These are phyloP conservation scores for Euplexia lucipara DNA, from an alignment of 2,888 invertebrate species.

Conservation along the genomic window DNA sequence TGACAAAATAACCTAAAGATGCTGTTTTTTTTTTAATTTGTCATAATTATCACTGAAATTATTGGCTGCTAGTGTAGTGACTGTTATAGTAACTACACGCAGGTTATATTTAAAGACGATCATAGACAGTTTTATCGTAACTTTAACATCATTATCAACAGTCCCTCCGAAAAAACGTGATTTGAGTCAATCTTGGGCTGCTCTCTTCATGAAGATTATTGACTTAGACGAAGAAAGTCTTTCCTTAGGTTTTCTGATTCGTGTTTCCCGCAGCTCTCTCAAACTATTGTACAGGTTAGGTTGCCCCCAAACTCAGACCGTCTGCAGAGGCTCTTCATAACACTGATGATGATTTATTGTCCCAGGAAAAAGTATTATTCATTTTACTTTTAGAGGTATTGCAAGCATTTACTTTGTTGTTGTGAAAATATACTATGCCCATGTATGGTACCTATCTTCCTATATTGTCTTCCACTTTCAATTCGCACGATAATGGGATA, in stretches of 20 bases:
- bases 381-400: background rate
- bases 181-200: background rate
- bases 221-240: background rate
- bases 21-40: too few relatives aligned
- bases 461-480: conserved; percentile 15
- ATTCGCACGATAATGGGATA: background rate
- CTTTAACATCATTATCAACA: background rate
- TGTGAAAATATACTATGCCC: background rate
- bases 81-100: background rate
- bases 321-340: background rate
- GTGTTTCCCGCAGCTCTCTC: too few relatives aligned
- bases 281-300: too few relatives aligned
- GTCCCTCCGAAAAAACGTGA: background rate
- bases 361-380: background rate
- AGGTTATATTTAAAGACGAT: background rate
- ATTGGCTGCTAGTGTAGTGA: too few relatives aligned
- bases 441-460: conserved; percentile 1
- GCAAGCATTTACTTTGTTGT: background rate
- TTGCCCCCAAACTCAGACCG: too few relatives aligned
- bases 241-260: background rate
- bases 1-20: too few relatives aligned
- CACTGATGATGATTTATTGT: too few relatives aligned
- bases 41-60: too few relatives aligned
- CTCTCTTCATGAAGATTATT: background rate
- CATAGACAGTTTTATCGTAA: background rate